Evolutionary conservation across 2,113 vertebrate genomes (phyloP).

Genomic region (Xyrauchen texanus): DNA sequence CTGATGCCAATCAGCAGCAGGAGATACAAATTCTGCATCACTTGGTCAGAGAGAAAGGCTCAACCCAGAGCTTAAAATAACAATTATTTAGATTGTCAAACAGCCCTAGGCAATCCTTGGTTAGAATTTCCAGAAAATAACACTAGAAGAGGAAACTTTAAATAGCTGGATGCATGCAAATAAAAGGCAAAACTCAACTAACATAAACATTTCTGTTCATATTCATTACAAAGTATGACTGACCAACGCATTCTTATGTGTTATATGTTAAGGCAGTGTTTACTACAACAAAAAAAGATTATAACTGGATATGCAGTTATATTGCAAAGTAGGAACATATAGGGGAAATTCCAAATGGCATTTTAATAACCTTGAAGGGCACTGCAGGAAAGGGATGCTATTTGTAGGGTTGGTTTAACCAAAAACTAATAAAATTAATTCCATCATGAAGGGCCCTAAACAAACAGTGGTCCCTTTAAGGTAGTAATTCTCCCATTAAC

Average conservation of each 20-base stretch:
- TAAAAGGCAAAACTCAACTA: background rate
- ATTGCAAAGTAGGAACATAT: no score
- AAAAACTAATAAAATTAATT: no score
- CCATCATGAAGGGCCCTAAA: no score
- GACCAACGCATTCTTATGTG: background rate
- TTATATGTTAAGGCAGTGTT: background rate
- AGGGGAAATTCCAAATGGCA: no score
- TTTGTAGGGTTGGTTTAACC: no score
- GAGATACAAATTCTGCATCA: constrained; percentile 14
- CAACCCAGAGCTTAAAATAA: constrained; percentile 14
- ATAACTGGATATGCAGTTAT: background rate
- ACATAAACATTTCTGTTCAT: background rate
- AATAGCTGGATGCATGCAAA: constrained; percentile 13
- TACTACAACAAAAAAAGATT: background rate
- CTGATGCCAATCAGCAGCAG: constrained; percentile 24
- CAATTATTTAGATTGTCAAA: constrained; percentile 9
- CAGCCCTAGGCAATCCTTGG: constrained; percentile 6
- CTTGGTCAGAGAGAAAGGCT: constrained; percentile 6
- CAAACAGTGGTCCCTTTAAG: no score
- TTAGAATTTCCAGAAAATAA: no score
- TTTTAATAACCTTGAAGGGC: no score
- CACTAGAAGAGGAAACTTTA: background rate
- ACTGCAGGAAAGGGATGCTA: no score
- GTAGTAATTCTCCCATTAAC: no score
- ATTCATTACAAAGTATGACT: constrained; percentile 4